Evolutionary conservation across 2,797 vertebrate genomes (phyloP), one percentile per base, ranked within the genome.

Genomic region (Lindbergichthys nudifrons): DNA sequence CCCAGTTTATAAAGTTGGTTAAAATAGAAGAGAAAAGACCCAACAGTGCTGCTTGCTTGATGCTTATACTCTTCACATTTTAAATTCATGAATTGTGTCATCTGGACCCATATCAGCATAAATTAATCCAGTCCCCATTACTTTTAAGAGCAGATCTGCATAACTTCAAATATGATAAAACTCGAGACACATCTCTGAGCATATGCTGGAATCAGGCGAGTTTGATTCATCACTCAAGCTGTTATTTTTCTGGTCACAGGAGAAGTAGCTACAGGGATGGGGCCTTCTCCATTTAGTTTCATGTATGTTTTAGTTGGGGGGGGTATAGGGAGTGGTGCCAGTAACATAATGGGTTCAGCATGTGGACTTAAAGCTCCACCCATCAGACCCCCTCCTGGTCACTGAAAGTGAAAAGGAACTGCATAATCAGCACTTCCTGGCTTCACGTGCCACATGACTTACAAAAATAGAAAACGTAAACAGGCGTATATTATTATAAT

Each of bases 281-380:
- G 77, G 79, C 80, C 75, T 87, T 83, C 80, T 81, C 70, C 75
- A 73, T 87, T 89, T 73, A 80, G 82, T 84, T 83, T 86, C 47
- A 62, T 90, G 89, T 92, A 88, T 92, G 90, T 92, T 93, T 92
- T 89, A 86, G 82, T 83, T 86, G 39, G 78, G 75, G 61, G 13
- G 52, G 47, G 59, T 58, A 59, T 3, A 87, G 81, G 85, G 88
- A 93, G 87, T 80, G 69, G 86, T 93, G 89, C 92, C 89, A 88
- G 78, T 54, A n/a, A 84, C 77, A 82, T 94, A 95, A 95, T 95
- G 87, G 89, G 66, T 95, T 94, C 93, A 94, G 65, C 89, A 93
- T 94, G 94, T 87, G 89, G 78, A 69, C 70, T 72, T 42, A 0
- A 81, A 82, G 82, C 89, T 78, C 88, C 87, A 73, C 92, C 93